phyloP scores from a whole-genome alignment of 2,113 vertebrate genomes.

The Synodontis membranacea region DNA sequence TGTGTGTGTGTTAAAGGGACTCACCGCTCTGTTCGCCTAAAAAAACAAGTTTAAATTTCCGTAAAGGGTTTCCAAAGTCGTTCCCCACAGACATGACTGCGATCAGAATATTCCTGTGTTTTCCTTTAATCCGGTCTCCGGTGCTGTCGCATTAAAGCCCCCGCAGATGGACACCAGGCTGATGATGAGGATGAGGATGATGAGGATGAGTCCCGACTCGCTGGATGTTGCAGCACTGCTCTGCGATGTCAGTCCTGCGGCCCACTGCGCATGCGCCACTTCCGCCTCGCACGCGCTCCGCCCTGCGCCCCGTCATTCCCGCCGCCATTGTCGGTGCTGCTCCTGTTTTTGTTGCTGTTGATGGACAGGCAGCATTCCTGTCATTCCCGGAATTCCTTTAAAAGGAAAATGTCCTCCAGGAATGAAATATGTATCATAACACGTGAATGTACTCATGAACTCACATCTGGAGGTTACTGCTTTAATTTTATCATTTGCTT shows the following conservation, averaged over 20 bases:
- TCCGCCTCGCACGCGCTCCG: constrained; percentile 62
- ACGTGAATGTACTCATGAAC: not conserved
- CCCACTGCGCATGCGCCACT: constrained; percentile 74
- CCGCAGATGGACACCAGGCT: not conserved
- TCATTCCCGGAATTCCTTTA: not conserved
- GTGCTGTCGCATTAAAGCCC: not conserved
- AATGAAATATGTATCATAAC: not conserved
- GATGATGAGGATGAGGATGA: too few relatives aligned
- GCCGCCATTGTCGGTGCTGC: not conserved
- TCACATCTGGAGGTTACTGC: not conserved
- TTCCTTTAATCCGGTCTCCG: constrained; percentile 42
- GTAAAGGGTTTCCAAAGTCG: constrained; percentile 91
- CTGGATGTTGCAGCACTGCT: constrained; percentile 74
- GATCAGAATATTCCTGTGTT: constrained; percentile 39
- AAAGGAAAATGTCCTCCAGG: not conserved
- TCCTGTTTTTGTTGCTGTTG: too few relatives aligned
- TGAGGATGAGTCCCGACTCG: constrained; percentile 61
- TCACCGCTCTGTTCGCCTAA: constrained; percentile 94
- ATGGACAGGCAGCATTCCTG: not conserved
- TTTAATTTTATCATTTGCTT: too few relatives aligned
- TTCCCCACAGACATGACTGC: constrained; percentile 85
- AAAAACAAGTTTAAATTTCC: constrained; percentile 96
- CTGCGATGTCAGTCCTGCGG: constrained; percentile 66
- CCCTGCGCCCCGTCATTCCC: not conserved
- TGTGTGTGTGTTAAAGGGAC: constrained; percentile 56